Percentiles rank a stretch among this genome's conserved stretches.
Conservation (phyloP, 1,140 invertebrate species). For the Drepana arcuata region DNA sequence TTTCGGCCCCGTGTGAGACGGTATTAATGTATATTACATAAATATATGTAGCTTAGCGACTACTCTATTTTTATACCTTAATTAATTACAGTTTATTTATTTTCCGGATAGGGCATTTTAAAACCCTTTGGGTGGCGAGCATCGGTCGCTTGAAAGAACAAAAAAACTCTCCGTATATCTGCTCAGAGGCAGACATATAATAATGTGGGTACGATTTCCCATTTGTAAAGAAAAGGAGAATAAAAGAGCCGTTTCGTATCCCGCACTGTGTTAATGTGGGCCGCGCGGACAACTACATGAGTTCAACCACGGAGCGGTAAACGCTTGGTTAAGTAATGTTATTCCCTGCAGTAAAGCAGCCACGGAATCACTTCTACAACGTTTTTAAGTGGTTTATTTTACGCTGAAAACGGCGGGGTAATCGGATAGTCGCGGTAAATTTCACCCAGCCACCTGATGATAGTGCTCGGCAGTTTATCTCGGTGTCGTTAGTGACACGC, state of each 20-base stretch:
- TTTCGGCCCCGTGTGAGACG: no score
- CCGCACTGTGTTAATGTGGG: conserved; percentile 20
- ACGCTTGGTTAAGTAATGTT: conserved; percentile 2
- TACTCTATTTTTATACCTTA: no score
- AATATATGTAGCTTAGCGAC: no score
- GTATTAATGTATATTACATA: no score
- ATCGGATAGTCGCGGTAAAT: conserved; percentile 22
- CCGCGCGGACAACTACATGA: conserved; percentile 9
- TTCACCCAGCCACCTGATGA: conserved; percentile 25
- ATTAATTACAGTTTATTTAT: no score
- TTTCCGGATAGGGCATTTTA: no score
- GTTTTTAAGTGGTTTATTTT: conserved; percentile 17
- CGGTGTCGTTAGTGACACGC: no score
- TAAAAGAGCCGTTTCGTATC: conserved; percentile 17
- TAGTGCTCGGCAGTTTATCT: conserved; percentile 12
- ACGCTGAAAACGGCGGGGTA: conserved; percentile 15
- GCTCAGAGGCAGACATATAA: conserved; percentile 14
- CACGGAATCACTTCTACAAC: conserved; percentile 14
- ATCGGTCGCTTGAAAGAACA: no score
- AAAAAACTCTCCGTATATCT: conserved; percentile 7
- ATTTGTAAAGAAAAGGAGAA: conserved; percentile 29
- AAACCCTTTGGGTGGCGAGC: no score
- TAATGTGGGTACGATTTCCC: conserved; percentile 28
- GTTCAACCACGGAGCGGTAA: neutral
- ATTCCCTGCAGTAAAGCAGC: no score